A percentile compares a stretch with the other conserved stretches of the same genome.
These are phyloP conservation scores for Anthopleura sola DNA, from an alignment of 64 coral and sea anemone species.

Conservation along the genomic window DNA sequence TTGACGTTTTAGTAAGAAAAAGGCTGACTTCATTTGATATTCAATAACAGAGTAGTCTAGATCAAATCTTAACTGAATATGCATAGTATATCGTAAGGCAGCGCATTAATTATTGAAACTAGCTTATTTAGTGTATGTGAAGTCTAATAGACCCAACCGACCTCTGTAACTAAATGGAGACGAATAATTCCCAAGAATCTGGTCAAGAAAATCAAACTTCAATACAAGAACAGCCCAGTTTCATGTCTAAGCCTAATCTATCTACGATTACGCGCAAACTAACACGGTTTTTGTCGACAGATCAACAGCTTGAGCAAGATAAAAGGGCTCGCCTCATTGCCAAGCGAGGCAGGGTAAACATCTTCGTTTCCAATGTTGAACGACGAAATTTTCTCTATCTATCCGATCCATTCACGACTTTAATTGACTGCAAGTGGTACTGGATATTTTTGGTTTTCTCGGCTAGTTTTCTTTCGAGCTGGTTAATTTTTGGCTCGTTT, in stretches of 20 bases:
- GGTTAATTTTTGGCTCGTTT: conserved; percentile 69
- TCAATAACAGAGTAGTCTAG: not conserved
- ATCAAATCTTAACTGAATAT: not conserved
- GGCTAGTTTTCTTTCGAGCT: conserved; percentile 66
- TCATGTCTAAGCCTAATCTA: not conserved
- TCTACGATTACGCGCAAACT: not conserved
- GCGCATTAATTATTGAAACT: not conserved
- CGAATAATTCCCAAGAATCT: not conserved
- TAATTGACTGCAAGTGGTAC: conserved; percentile 77
- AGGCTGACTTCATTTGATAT: not conserved
- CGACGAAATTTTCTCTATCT: conserved; percentile 60
- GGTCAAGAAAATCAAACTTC: not conserved
- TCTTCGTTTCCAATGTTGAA: conserved; percentile 60
- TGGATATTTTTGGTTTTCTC: conserved; percentile 75
- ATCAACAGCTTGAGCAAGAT: not conserved
- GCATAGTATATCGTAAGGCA: not conserved
- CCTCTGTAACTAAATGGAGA: not conserved
- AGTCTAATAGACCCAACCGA: not conserved
- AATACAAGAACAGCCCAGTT: not conserved
- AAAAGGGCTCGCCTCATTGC: conserved; percentile 52
- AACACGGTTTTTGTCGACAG: conserved; percentile 18
- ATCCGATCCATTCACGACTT: conserved; percentile 76
- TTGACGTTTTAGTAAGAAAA: not conserved
- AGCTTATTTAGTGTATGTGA: not conserved
- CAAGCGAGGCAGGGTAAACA: conserved; percentile 69